Conservation (phyloP, 1,140 invertebrate genomes). For the Drosophila melanogaster region Release_6_plus_ISO1_MT NT_037436.4:13986001-13986500, state of each 20-base stretch:
- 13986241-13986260: slow-evolving; percentile 21
- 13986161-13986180: slow-evolving; percentile 45
- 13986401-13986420: neutral
- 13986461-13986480: neutral
- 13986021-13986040: slow-evolving; percentile 69
- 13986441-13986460: neutral
- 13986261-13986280: slow-evolving; percentile 9
- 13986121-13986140: slow-evolving; percentile 41
- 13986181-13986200: slow-evolving; percentile 43
- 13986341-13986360: too few relatives aligned
- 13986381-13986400: too few relatives aligned
- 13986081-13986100: slow-evolving; percentile 54
- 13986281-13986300: slow-evolving; percentile 4
- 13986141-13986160: slow-evolving; percentile 19
- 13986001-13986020: slow-evolving; percentile 46
- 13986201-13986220: slow-evolving; percentile 14
- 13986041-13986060: slow-evolving; percentile 1
- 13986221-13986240: slow-evolving; percentile 30
- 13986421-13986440: neutral
- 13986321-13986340: neutral
- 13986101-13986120: slow-evolving; percentile 69
- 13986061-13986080: slow-evolving; percentile 25
- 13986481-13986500: slow-evolving; percentile 10
- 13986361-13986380: too few relatives aligned
- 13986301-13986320: neutral